Base-by-base conservation (phyloP, 2,888 invertebrate species). In the Acleris laterana region DNA sequence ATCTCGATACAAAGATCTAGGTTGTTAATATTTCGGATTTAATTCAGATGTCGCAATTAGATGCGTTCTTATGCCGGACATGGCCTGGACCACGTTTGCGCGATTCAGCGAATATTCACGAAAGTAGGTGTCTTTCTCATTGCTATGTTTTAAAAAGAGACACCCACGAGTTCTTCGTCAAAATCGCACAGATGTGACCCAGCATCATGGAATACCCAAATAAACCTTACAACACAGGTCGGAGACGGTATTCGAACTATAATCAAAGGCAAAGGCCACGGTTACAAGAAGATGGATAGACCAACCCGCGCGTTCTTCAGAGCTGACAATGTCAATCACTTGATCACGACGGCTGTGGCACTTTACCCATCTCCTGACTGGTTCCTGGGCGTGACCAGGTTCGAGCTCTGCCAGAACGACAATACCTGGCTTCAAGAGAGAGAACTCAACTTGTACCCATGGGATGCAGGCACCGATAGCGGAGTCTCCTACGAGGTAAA, bases 401-500 rank as follows among this genome's bases (percentile, higher is more conserved):
- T 98, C 61, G 97, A 99, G 82, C 92, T 99, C 5, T 99, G 99
- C 76, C 94, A 96, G 61, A 87, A 93, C 48, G 97, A 98, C 82
- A 98, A 99, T 78, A 95, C 96, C 0, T 99, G 99, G 99, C 93
- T 96, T 11, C 95, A 95, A 64, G 95, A 96, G 69, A 90, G 96
- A 73, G 95, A 95, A 59, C 93, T 99, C 32, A 97, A 98, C 86
- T 93, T 99, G 19, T 98, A 95, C 82, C 99, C 99, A 0, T 98
- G 97, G 94, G 99, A 99, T 88, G 98, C 98, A 48, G 99, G 99
- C 1, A 99, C 99, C 2, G 99, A 99, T 78, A 95, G 95, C 77
- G 99, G 99, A 1, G 95, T 98, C 5, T 96, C 97, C 2, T 99
- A 99, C 81, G 96, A 96, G 95, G 97, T 96, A 82, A 83, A 78